Percentiles rank a stretch among this genome's conserved stretches.
Evolutionary conservation across 2,888 invertebrate species (phyloP).

Genomic region (Parthenolecanium corni): DNA sequence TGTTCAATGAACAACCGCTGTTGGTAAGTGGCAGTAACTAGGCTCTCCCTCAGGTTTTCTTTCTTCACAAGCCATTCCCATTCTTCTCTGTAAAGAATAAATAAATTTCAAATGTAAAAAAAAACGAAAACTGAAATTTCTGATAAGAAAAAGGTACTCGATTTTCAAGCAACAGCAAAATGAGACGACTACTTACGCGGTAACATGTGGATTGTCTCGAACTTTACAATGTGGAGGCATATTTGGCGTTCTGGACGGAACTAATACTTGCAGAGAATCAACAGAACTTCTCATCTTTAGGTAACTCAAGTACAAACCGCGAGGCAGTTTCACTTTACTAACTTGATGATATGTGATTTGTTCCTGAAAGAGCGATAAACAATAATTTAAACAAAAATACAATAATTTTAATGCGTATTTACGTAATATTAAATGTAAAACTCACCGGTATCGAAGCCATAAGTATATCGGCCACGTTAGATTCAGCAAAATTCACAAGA

Average conservation of each 20-base stretch:
- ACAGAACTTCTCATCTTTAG: constrained; percentile 93
- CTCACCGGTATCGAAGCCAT: constrained; percentile 70
- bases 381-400: not conserved
- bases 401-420: not conserved
- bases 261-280: constrained; percentile 84
- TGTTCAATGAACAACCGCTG: constrained; percentile 69
- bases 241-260: constrained; percentile 84
- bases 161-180: not conserved
- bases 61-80: constrained; percentile 64
- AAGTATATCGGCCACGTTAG: constrained; percentile 67
- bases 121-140: not conserved
- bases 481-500: constrained; percentile 59
- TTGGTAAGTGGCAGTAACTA: constrained; percentile 46
- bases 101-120: not conserved
- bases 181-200: constrained; percentile 55
- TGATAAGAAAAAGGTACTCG: not conserved
- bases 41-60: constrained; percentile 27
- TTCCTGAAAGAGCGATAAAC: constrained; percentile 38
- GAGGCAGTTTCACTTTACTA: constrained; percentile 66
- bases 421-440: not conserved
- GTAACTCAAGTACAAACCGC: constrained; percentile 90
- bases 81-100: constrained; percentile 60
- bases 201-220: constrained; percentile 89
- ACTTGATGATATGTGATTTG: constrained; percentile 60
- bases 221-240: constrained; percentile 88